These are phyloP conservation scores for Eubucco bourcierii DNA, from an alignment of 2,113 vertebrate species.

Conservation along the genomic window DNA sequence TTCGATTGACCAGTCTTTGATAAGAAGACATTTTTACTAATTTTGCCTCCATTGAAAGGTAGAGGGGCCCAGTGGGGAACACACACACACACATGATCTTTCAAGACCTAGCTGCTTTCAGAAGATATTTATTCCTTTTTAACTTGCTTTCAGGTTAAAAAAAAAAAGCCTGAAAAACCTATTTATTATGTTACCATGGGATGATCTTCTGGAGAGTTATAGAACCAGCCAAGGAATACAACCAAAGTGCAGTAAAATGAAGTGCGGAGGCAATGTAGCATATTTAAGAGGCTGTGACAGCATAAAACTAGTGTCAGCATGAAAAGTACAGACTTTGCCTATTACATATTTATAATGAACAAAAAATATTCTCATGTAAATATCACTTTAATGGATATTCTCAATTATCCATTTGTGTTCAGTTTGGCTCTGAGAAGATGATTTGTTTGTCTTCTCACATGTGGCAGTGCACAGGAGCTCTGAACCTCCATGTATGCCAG, in stretches of 20 bases:
- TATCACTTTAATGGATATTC: slow-evolving; percentile 23
- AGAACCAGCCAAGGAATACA: not conserved
- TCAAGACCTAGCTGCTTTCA: not conserved
- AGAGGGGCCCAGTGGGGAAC: not conserved
- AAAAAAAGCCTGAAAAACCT: not conserved
- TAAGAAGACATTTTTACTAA: not conserved
- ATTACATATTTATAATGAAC: slow-evolving; percentile 43
- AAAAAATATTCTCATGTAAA: slow-evolving; percentile 10
- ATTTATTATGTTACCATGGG: slow-evolving; percentile 10
- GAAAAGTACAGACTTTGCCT: not conserved
- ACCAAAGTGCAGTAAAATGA: not conserved
- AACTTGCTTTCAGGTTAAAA: not conserved
- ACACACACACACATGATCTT: not conserved
- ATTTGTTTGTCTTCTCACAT: slow-evolving; percentile 18
- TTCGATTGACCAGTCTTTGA: not conserved
- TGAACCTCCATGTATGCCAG: not conserved
- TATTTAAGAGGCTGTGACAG: slow-evolving; percentile 24
- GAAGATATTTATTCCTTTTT: not conserved
- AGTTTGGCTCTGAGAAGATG: not conserved
- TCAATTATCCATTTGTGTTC: not conserved
- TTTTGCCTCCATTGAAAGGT: not conserved
- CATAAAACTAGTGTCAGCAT: slow-evolving; percentile 6
- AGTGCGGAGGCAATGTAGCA: not conserved
- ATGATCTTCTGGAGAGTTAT: not conserved
- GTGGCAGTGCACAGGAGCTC: not conserved